phyloP scores from a whole-genome alignment of 2,888 invertebrate species.

The Hypena proboscidalis region DNA sequence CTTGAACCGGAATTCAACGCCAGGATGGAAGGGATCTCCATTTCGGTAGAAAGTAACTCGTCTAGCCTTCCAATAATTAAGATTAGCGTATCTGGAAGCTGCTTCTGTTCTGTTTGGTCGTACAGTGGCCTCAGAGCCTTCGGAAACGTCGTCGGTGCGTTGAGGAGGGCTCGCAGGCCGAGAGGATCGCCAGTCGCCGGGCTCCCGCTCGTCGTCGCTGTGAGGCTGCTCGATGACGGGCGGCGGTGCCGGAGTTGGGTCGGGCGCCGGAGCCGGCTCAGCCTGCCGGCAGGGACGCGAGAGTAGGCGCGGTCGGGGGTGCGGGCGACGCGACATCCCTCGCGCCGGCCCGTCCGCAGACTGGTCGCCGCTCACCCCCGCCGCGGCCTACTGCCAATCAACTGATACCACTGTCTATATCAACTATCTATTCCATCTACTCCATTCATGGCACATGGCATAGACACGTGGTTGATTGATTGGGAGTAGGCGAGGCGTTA shows the following conservation, averaged over 20 bases:
- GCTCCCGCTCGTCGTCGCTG: conserved; percentile 82
- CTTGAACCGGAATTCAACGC: conserved; percentile 93
- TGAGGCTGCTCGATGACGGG: conserved; percentile 59
- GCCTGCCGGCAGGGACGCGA: conserved; percentile 75
- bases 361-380: conserved; percentile 67
- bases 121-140: conserved; percentile 74
- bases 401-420: conserved; percentile 65
- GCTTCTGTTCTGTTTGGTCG: conserved; percentile 86
- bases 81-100: conserved; percentile 89
- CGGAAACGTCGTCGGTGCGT: conserved; percentile 76
- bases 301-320: conserved; percentile 69
- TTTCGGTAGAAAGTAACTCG: conserved; percentile 96
- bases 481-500: conserved; percentile 30
- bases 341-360: conserved; percentile 66
- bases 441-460: conserved; percentile 65
- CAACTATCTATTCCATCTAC: too few species aligned
- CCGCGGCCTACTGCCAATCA: conserved; percentile 61
- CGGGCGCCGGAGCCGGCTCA: conserved; percentile 72
- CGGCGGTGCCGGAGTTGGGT: conserved; percentile 71
- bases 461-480: conserved; percentile 60
- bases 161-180: conserved; percentile 74
- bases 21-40: conserved; percentile 96
- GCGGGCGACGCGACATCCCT: conserved; percentile 78
- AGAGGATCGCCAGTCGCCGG: conserved; percentile 82
- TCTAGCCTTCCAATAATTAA: conserved; percentile 94